Evolutionary conservation across 2,113 vertebrate species (phyloP).

Genomic region (Promerops cafer): DNA sequence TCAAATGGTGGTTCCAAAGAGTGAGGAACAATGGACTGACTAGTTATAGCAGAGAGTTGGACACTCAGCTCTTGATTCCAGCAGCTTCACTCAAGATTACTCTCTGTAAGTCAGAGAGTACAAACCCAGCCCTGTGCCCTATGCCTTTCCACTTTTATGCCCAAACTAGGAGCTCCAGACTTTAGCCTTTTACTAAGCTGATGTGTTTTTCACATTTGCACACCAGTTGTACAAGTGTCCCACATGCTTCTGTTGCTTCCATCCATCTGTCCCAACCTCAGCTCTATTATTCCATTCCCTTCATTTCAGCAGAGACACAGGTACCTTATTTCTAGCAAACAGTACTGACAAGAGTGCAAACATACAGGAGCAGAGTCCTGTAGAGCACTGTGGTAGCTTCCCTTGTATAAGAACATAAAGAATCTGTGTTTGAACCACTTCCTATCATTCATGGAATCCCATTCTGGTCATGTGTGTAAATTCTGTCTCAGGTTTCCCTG

Average conservation of each 20-base stretch:
- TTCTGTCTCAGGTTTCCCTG: background rate
- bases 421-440: background rate
- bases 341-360: background rate
- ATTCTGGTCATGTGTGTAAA: background rate
- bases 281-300: background rate
- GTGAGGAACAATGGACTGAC: background rate
- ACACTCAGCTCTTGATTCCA: background rate
- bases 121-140: background rate
- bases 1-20: background rate
- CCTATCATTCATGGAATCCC: background rate
- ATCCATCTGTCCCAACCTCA: background rate
- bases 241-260: background rate
- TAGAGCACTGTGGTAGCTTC: background rate
- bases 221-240: background rate
- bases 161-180: background rate
- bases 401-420: background rate
- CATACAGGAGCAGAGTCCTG: background rate
- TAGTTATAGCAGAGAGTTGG: background rate
- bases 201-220: background rate
- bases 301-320: background rate
- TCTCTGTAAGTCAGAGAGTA: background rate
- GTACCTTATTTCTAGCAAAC: background rate
- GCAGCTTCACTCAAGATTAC: background rate
- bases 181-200: background rate
- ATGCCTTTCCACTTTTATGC: background rate